These are phyloP conservation scores for Saimiri boliviensis DNA, from an alignment of 2,113 vertebrate species.

Conservation along the genomic window DNA sequence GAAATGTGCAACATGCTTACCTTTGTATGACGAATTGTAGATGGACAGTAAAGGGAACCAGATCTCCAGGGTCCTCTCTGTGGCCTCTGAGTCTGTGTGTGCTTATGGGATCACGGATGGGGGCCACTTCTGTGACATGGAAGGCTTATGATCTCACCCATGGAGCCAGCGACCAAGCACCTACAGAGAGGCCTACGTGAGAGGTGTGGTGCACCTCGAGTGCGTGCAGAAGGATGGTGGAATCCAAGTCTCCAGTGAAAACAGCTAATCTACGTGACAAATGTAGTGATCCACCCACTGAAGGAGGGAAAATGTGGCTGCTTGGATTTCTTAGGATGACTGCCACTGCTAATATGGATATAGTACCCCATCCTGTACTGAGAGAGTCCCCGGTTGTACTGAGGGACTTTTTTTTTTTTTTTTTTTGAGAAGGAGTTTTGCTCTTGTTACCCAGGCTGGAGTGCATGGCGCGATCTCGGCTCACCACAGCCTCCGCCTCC, in stretches of 20 bases:
- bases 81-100: constrained; percentile 92
- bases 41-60: constrained; percentile 92
- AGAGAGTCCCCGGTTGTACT: background rate
- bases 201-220: constrained; percentile 91
- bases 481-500: too few species aligned
- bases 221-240: constrained; percentile 89
- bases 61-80: constrained; percentile 86
- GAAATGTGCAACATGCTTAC: background rate
- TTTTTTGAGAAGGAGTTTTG: too few species aligned
- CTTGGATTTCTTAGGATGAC: background rate
- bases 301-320: background rate
- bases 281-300: constrained; percentile 78
- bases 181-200: constrained; percentile 91
- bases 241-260: constrained; percentile 88
- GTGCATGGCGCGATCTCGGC: too few species aligned
- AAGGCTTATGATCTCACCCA: constrained; percentile 91
- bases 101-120: constrained; percentile 93
- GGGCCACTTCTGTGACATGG: constrained; percentile 85
- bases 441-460: too few species aligned
- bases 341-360: background rate
- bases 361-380: background rate
- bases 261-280: constrained; percentile 86
- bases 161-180: constrained; percentile 92
- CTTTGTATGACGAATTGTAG: constrained; percentile 67
- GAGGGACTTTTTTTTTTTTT: too few species aligned